Evolutionary conservation across 2,797 vertebrate genomes (phyloP).

Genomic region (Cyclura pinguis): DNA sequence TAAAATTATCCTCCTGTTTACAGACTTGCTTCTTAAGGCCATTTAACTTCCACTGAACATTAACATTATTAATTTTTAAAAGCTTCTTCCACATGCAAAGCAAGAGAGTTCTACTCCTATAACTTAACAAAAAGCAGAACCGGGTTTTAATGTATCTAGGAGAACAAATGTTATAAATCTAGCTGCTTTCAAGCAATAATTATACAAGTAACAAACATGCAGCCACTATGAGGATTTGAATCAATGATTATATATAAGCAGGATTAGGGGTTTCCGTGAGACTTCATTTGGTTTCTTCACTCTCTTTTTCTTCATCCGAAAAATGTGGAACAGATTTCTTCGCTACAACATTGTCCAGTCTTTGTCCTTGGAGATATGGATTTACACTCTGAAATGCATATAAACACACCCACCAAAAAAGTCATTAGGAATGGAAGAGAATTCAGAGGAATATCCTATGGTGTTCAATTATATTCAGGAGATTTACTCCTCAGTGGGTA

Average conservation of each 20-base stretch:
- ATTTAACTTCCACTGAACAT: conserved; percentile 69
- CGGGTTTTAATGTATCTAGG: conserved; percentile 71
- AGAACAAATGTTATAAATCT: conserved; percentile 75
- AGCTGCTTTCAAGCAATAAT: conserved; percentile 75
- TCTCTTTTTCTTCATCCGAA: conserved; percentile 88
- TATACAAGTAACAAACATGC: conserved; percentile 79
- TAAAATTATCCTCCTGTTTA: conserved; percentile 68
- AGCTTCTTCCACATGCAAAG: conserved; percentile 68
- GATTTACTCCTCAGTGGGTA: not conserved
- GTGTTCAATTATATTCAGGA: not conserved
- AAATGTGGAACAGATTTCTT: conserved; percentile 98
- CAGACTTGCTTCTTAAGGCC: conserved; percentile 68
- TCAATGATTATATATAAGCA: conserved; percentile 67
- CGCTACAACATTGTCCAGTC: conserved; percentile 95
- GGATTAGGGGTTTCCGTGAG: conserved; percentile 39
- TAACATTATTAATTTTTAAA: conserved; percentile 75
- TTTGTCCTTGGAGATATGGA: conserved; percentile 94
- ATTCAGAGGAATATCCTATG: not conserved
- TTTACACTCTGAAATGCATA: conserved; percentile 87
- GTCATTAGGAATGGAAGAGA: conserved; percentile 32
- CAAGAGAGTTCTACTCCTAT: conserved; percentile 71
- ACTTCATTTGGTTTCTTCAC: conserved; percentile 65
- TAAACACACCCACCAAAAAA: not conserved
- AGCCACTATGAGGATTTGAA: conserved; percentile 71
- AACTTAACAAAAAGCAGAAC: conserved; percentile 80